Conservation (phyloP, 2,113 vertebrate genomes). For the Pardalotus punctatus region DNA sequence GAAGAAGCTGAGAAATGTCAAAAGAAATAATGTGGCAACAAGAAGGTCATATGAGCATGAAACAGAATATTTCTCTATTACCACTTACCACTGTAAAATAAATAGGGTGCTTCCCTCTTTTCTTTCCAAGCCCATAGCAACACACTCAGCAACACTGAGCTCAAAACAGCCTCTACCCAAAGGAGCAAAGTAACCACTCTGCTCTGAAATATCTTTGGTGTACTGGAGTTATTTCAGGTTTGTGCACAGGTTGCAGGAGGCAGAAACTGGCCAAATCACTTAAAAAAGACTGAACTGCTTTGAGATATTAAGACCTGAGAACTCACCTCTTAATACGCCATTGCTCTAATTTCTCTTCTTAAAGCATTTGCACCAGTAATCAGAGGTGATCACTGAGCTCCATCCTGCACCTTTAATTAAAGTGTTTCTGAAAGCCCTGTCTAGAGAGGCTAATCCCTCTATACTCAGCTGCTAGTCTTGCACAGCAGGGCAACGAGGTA, state of each 20-base stretch:
- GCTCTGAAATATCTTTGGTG: background rate
- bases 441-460: conserved; percentile 46
- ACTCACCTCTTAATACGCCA: conserved; percentile 48
- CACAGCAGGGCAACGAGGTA: background rate
- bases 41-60: fast-evolving
- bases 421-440: conserved; percentile 45
- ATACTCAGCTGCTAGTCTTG: background rate
- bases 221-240: background rate
- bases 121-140: background rate
- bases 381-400: conserved; percentile 50
- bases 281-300: conserved; percentile 30
- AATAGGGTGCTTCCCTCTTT: background rate
- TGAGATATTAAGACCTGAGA: conserved; percentile 43
- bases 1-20: background rate
- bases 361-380: conserved; percentile 61
- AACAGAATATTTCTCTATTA: background rate
- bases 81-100: background rate
- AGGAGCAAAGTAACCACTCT: background rate
- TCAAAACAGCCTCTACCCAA: background rate
- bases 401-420: conserved; percentile 59
- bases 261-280: conserved; percentile 22
- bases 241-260: background rate
- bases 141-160: background rate
- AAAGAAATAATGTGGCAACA: background rate
- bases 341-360: conserved; percentile 70